Evolutionary conservation across 2,888 invertebrate genomes (phyloP).

Genomic region (Ichneumon xanthorius): DNA sequence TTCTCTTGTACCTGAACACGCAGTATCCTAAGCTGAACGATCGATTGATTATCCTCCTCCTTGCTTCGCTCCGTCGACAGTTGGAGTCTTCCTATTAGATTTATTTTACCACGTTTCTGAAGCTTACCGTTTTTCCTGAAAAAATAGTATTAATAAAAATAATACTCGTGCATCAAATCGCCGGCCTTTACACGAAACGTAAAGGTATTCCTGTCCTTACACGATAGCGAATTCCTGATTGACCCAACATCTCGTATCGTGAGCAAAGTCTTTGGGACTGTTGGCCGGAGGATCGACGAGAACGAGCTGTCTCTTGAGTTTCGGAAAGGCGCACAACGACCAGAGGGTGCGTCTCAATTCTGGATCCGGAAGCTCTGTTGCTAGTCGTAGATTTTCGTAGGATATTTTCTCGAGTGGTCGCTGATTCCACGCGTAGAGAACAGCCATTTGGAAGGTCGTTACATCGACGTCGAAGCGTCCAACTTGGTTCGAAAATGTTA

Average conservation of each 20-base stretch:
- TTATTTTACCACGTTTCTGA: constrained; percentile 97
- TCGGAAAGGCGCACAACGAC: constrained; percentile 98
- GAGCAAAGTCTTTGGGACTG: constrained; percentile 97
- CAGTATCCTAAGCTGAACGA: constrained; percentile 97
- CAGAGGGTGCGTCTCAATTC: constrained; percentile 97
- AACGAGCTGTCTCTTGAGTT: constrained; percentile 96
- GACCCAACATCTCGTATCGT: constrained; percentile 97
- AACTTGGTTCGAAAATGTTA: constrained; percentile 96
- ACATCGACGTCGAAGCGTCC: constrained; percentile 99
- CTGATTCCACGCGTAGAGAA: constrained; percentile 99
- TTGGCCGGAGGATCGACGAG: constrained; percentile 92
- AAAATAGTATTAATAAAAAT: background rate
- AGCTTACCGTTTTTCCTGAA: constrained; percentile 96
- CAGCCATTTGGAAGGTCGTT: constrained; percentile 99
- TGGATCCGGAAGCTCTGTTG: constrained; percentile 98
- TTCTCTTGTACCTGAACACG: constrained; percentile 88
- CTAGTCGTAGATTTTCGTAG: constrained; percentile 98
- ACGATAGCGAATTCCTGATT: constrained; percentile 97
- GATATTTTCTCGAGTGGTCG: constrained; percentile 96
- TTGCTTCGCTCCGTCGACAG: constrained; percentile 97
- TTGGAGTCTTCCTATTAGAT: constrained; percentile 97
- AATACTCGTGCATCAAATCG: background rate
- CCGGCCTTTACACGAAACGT: background rate
- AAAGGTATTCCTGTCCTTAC: constrained; percentile 84
- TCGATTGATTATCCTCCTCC: constrained; percentile 99